Evolutionary conservation across 2,797 vertebrate species (phyloP), one percentile per base, ranked within the genome.

Genomic region (Anas bernieri): DNA sequence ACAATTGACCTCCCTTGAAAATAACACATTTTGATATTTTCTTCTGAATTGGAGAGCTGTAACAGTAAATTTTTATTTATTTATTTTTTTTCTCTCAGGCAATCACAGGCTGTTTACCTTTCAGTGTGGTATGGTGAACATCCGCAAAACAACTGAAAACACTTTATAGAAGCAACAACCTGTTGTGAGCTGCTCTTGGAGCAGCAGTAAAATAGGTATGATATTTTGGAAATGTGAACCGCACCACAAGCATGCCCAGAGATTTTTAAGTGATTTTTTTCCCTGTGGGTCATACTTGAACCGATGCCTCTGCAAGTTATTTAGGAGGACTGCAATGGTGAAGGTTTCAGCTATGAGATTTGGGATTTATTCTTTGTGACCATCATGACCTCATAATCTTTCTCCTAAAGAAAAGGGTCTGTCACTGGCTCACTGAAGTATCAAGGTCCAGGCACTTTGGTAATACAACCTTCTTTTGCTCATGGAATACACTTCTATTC

Each of bases 361-460:
- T 45, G 30, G 66, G 41, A 63, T 63, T 68, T 75, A 76, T 62
- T 83, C n/a, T 79, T 58, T 61, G 56, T 48, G 54, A 52, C 7
- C 15, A 46, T 8, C 20, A 63, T 21, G 52, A 8, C 21, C 33
- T 45, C 20, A 48, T 12, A 54, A 13, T 9, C 28, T 76, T 88
- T 74, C 15, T 21, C 7, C 6, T 17, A 22, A 41, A 41, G 16
- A 61, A 78, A 70, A 90, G 13, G 9, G 11, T 14, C 21, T 35
- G n/a, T n/a, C 18, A 37, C 35, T 16, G 12, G 2, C 59, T 78
- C 52, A 43, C 28, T 35, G 15, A 70, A 56, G 23, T 64, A 43
- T 0, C 0, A 78, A n/a, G 6, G 6, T 11, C 75, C n/a, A 46
- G 4, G 7, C 16, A 69, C 0, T 7, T 31, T 63, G 6, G 12